These are phyloP conservation scores for Rotaria sp. DNA, from an alignment of 2,888 invertebrate genomes.

Conservation along the genomic window DNA sequence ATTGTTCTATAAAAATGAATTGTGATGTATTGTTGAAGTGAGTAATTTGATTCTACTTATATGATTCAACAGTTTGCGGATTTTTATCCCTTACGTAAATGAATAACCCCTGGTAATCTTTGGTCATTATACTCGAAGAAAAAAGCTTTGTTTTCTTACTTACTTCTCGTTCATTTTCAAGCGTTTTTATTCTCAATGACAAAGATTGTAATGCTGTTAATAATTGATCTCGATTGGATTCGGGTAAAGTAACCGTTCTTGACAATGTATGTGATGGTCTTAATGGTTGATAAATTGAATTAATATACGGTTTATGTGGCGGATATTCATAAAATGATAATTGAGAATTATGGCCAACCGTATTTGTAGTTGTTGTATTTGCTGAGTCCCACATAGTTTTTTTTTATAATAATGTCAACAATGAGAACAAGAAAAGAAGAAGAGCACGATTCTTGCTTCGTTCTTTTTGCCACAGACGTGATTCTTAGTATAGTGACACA, in stretches of 20 bases:
- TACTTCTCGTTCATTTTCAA: slow-evolving; percentile 29
- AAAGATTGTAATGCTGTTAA: not conserved
- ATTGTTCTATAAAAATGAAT: not conserved
- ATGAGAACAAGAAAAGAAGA: not conserved
- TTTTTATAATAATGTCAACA: too few species aligned
- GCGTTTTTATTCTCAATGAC: slow-evolving; percentile 12
- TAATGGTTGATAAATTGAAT: slow-evolving; percentile 27
- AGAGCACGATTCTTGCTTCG: not conserved
- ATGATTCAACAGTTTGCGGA: too few species aligned
- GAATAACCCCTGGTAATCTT: too few species aligned
- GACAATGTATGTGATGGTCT: not conserved
- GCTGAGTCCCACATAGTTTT: not conserved
- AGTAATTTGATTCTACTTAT: not conserved
- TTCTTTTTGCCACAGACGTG: not conserved
- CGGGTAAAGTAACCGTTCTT: not conserved
- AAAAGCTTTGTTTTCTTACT: not conserved
- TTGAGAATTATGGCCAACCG: not conserved
- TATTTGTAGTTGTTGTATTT: not conserved
- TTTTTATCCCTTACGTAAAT: too few species aligned
- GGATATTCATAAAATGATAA: slow-evolving; percentile 26
- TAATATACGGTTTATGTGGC: slow-evolving; percentile 12
- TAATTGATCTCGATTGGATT: slow-evolving; percentile 15
- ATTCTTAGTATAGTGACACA: not conserved
- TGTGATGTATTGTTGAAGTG: not conserved
- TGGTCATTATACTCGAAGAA: too few species aligned